These are phyloP conservation scores for Lasiurus cinereus DNA, from an alignment of 2,113 vertebrate species.

Conservation along the genomic window DNA sequence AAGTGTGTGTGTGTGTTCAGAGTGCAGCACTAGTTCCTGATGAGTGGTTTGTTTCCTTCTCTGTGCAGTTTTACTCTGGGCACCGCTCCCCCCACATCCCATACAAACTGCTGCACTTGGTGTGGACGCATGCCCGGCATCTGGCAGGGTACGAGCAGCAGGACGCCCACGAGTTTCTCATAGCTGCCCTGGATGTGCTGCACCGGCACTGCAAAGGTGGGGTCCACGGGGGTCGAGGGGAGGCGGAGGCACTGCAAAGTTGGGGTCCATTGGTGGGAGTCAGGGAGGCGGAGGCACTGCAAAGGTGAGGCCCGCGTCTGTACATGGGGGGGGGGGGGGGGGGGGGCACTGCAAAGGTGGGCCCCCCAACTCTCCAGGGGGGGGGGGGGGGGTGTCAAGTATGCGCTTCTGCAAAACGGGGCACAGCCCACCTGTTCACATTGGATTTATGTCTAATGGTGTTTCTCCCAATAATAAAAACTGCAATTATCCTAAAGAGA, in stretches of 20 bases:
- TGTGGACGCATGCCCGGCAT: constrained; percentile 99
- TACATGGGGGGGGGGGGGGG: too few relatives aligned
- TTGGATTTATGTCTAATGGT: neutral
- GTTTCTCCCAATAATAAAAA: neutral
- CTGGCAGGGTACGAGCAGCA: constrained; percentile 99
- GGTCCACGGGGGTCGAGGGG: neutral
- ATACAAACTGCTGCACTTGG: constrained; percentile 98
- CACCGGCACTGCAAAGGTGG: constrained; percentile 99
- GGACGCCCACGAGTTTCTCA: constrained; percentile 99
- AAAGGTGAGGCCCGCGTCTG: too few relatives aligned
- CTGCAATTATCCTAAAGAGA: neutral
- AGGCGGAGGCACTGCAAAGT: too few relatives aligned
- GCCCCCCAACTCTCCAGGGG: too few relatives aligned
- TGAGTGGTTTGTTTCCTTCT: constrained; percentile 72
- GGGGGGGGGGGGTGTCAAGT: neutral
- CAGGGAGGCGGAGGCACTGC: neutral
- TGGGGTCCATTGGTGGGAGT: neutral
- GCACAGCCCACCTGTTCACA: neutral
- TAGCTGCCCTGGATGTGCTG: constrained; percentile 97
- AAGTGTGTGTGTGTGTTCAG: neutral
- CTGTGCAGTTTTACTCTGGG: constrained; percentile 97
- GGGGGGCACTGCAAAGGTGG: too few relatives aligned
- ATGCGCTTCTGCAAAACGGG: too few relatives aligned
- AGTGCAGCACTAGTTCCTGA: constrained; percentile 64
- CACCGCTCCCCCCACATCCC: constrained; percentile 99